Evolutionary conservation across 2,797 vertebrate genomes (phyloP).

Genomic region (Anguilla megastoma): DNA sequence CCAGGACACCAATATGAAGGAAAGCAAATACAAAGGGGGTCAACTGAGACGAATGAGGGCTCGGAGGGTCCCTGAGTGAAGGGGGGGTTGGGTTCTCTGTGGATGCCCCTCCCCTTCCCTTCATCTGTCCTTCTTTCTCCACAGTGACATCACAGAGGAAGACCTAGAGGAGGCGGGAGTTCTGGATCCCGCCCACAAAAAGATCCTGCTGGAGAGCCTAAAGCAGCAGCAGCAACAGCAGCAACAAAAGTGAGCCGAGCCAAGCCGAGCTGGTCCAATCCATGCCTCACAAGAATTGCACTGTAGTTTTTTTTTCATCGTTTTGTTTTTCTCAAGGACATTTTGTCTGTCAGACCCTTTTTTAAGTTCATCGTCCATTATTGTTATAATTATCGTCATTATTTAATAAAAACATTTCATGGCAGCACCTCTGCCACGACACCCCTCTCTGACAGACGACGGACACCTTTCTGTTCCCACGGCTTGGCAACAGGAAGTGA

Average conservation of each 20-base stretch:
- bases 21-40: not conserved
- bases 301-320: conserved; percentile 50
- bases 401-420: conserved; percentile 62
- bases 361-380: conserved; percentile 50
- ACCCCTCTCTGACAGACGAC: conserved; percentile 34
- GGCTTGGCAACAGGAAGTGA: conserved; percentile 34
- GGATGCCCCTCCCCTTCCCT: not conserved
- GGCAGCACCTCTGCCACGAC: conserved; percentile 53
- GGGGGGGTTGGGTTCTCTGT: not conserved
- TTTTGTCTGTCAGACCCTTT: conserved; percentile 26
- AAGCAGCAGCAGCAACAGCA: conserved; percentile 74
- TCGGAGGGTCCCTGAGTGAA: not conserved
- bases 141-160: conserved; percentile 94
- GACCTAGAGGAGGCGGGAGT: conserved; percentile 94
- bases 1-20: not conserved
- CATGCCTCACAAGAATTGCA: conserved; percentile 67
- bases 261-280: conserved; percentile 53
- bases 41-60: not conserved
- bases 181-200: conserved; percentile 85
- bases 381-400: conserved; percentile 50
- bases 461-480: conserved; percentile 18
- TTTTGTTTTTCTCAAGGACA: conserved; percentile 37
- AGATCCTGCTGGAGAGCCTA: conserved; percentile 84
- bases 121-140: not conserved
- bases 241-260: conserved; percentile 53